Evolutionary conservation across 2,888 invertebrate genomes (phyloP).

Genomic region (Tolmerus cingulatus): DNA sequence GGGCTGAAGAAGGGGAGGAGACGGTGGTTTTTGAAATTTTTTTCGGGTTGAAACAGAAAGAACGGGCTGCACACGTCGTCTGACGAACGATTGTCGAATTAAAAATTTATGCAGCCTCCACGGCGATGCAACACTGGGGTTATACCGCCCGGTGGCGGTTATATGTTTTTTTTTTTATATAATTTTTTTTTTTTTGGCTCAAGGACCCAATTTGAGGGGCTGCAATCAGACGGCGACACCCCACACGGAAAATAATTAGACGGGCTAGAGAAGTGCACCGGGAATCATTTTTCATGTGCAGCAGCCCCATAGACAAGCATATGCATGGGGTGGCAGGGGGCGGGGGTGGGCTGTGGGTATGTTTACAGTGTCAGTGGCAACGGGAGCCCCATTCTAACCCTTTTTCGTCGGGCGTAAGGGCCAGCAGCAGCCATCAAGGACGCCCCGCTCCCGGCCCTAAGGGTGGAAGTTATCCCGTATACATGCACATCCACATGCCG

Average conservation of each 20-base stretch:
- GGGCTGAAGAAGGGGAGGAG: no score
- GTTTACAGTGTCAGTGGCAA: constrained; percentile 35
- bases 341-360: neutral
- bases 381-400: neutral
- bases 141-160: neutral
- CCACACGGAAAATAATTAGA: constrained; percentile 40
- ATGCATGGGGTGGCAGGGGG: neutral
- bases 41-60: neutral
- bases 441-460: neutral
- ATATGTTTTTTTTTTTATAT: neutral
- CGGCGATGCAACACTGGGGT: neutral
- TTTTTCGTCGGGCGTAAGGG: constrained; percentile 19
- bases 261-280: constrained; percentile 34
- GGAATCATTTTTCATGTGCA: constrained; percentile 36
- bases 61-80: neutral
- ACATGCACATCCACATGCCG: constrained; percentile 2
- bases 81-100: constrained; percentile 40
- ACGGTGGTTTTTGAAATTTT: neutral
- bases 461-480: neutral
- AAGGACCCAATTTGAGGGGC: constrained; percentile 41
- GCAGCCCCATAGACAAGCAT: constrained; percentile 8
- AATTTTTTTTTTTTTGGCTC: constrained; percentile 13
- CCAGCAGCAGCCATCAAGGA: constrained; percentile 23
- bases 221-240: constrained; percentile 36
- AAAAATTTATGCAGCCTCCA: constrained; percentile 38